Conservation (phyloP, 2,113 vertebrate genomes). For the Crotophaga sulcirostris region DNA sequence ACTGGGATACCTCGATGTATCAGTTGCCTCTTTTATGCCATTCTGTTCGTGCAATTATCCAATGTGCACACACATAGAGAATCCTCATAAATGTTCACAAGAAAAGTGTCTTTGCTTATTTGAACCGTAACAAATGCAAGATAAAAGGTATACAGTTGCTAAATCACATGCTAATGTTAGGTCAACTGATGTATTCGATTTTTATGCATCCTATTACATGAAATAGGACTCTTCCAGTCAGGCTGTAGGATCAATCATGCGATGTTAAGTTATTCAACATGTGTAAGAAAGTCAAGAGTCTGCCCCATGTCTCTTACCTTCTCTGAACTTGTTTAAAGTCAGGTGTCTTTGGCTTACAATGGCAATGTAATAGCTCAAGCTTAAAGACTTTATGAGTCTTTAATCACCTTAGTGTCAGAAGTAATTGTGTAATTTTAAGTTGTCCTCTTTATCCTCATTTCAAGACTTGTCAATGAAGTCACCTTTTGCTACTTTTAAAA, state of each 20-base stretch:
- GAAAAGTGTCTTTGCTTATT: neutral
- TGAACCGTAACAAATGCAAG: neutral
- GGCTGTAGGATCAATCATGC: neutral
- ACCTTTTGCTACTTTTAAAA: neutral
- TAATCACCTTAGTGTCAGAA: conserved; percentile 59
- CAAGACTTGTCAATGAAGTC: conserved; percentile 15
- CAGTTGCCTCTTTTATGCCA: neutral
- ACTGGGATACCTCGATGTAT: neutral
- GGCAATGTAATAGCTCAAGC: conserved; percentile 33
- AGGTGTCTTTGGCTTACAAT: conserved; percentile 54
- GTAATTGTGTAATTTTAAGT: conserved; percentile 29
- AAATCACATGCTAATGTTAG: neutral
- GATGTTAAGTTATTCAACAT: neutral
- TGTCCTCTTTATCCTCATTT: conserved; percentile 1
- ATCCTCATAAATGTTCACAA: neutral
- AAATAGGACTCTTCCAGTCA: neutral
- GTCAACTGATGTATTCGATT: neutral
- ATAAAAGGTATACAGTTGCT: neutral
- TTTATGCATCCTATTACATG: neutral
- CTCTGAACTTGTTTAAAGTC: conserved; percentile 60
- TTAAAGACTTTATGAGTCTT: conserved; percentile 43
- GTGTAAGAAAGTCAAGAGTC: neutral
- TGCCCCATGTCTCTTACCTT: conserved; percentile 20
- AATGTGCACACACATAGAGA: neutral
- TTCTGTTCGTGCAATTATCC: neutral